Conservation (phyloP, 2,888 invertebrate genomes). For the Plebejus anna region DNA sequence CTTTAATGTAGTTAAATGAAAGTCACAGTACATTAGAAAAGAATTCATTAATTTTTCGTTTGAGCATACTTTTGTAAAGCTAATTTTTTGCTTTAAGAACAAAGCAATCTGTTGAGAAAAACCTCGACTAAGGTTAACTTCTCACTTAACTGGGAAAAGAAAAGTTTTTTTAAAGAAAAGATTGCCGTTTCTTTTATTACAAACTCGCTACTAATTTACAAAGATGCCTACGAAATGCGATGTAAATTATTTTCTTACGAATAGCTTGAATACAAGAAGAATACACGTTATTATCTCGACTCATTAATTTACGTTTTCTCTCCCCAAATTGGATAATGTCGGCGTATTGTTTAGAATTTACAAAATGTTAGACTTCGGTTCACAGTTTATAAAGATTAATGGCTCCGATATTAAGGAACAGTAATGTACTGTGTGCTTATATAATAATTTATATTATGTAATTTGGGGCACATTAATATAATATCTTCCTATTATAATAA, state of each 20-base stretch:
- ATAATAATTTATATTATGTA: too few relatives aligned
- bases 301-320: conserved; percentile 14
- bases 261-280: not conserved
- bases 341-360: not conserved
- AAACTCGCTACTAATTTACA: not conserved
- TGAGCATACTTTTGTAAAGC: not conserved
- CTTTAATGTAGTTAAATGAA: too few relatives aligned
- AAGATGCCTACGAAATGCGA: not conserved
- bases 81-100: not conserved
- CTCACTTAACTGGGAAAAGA: conserved; percentile 18
- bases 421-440: not conserved
- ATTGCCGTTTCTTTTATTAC: not conserved
- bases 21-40: not conserved
- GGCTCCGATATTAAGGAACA: not conserved
- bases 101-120: not conserved
- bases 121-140: not conserved
- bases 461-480: too few relatives aligned
- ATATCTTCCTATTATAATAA: too few relatives aligned
- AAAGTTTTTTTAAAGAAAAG: not conserved
- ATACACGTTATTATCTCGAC: not conserved
- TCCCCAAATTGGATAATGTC: not conserved
- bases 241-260: not conserved
- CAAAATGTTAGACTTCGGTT: not conserved
- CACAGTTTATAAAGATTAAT: conserved; percentile 8
- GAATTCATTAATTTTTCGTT: not conserved